Evolutionary conservation across 2,888 invertebrate species (phyloP), one percentile per base, ranked within the genome.

Genomic region (Drosophila siamana): DNA sequence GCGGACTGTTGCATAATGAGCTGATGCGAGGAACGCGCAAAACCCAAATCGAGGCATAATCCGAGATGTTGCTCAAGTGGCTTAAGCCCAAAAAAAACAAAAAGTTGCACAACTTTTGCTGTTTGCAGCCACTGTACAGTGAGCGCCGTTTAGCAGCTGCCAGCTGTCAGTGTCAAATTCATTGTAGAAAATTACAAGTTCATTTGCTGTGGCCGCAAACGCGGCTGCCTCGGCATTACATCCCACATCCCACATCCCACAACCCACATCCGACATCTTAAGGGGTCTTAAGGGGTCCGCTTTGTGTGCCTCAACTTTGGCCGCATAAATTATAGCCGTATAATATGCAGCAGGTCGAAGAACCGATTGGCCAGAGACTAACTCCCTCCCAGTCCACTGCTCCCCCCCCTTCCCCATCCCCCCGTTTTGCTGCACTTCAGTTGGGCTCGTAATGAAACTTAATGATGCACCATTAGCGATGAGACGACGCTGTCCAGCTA

Each of bases 111-210:
- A 73, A 74, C 56, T 38, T 28, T 33, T 24, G 1, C n/a, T n/a
- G 5, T 24, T 16, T 28, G n/a, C 43, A 2, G 59, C 16, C 13
- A 15, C 13, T 43, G 54, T 28, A 40, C 28, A 59, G n/a, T 50
- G 54, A 46, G 50, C 66, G 62, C 65, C 52, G 64, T 70, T 63
- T 69, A 62, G 28, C 63, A 64, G 74, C 64, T 78, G 63, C 69
- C 57, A 67, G 72, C 74, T 84, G 86, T 86, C 88, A 86, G 86
- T 86, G 86, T 86, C 88, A 86, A 82, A 88, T 80, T 78, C 86
- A 78, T 68, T 82, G 85, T 66, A 74, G 2, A 19, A 19, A 86
- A 81, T 88, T 86, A 79, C 88, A 86, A 86, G 83, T 86, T 86
- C 88, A 86, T 87, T 86, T 83, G 70, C 19, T 19, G 19, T 19